Evolutionary conservation across 2,113 vertebrate species (phyloP).

Genomic region (Python bivittatus): DNA sequence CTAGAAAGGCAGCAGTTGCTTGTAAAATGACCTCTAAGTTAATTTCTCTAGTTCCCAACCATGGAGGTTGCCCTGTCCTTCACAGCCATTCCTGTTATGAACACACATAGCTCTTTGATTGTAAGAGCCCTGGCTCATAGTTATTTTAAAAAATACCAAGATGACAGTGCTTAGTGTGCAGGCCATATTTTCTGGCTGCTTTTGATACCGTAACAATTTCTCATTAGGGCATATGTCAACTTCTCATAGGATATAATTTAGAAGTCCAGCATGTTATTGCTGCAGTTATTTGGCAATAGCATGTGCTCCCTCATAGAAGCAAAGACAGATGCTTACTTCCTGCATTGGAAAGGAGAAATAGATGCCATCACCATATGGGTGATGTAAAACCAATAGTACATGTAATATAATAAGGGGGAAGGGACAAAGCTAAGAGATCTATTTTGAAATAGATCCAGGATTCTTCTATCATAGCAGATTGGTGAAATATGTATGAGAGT

Average conservation of each 20-base stretch:
- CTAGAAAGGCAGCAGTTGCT: background rate
- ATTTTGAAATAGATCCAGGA: background rate
- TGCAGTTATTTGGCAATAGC: conserved; percentile 1
- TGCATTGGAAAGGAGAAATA: background rate
- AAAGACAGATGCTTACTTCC: conserved; percentile 1
- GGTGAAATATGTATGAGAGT: background rate
- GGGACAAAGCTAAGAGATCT: background rate
- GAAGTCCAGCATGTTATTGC: background rate
- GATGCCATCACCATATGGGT: background rate
- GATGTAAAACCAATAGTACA: background rate
- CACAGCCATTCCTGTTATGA: background rate
- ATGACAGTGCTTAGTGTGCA: background rate
- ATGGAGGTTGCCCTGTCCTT: background rate
- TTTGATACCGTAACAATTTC: background rate
- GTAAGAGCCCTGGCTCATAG: background rate
- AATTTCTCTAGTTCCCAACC: background rate
- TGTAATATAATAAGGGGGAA: background rate
- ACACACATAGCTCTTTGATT: background rate
- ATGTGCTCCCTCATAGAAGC: background rate
- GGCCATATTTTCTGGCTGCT: background rate
- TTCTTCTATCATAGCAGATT: background rate
- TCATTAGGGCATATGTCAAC: background rate
- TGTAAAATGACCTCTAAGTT: background rate
- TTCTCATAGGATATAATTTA: background rate
- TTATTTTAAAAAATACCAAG: background rate